Conservation (phyloP, 2,113 vertebrate species). For the Myotis davidii region DNA sequence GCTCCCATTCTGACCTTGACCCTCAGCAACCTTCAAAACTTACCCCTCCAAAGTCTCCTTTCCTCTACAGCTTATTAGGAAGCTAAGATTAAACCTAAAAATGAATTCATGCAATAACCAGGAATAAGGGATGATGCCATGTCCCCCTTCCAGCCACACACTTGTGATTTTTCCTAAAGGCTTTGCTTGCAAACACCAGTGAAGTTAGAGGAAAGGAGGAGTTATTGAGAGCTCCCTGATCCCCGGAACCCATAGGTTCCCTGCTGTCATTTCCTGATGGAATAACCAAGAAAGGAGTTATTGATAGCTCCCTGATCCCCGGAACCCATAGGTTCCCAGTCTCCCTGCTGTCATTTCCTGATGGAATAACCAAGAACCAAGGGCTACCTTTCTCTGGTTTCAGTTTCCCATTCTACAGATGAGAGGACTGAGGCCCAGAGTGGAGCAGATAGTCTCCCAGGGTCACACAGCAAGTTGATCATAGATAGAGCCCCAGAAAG, state of each 20-base stretch:
- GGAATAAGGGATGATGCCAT: background rate
- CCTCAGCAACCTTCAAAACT: background rate
- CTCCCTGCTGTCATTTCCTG: background rate
- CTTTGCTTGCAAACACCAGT: background rate
- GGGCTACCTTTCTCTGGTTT: background rate
- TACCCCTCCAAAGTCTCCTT: background rate
- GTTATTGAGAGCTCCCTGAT: background rate
- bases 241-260: background rate
- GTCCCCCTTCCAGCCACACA: background rate
- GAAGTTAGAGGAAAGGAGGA: background rate
- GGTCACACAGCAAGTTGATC: background rate
- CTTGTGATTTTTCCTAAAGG: background rate
- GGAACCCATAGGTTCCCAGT: too few species aligned
- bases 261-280: background rate
- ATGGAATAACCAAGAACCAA: background rate
- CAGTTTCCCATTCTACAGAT: slow-evolving; percentile 1
- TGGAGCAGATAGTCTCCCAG: fast-evolving
- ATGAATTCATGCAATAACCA: background rate
- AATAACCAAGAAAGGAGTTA: background rate
- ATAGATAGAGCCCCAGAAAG: background rate
- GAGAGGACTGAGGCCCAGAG: background rate
- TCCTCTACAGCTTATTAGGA: background rate
- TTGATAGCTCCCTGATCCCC: background rate
- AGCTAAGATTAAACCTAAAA: background rate
- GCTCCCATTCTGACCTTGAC: background rate